Conservation (phyloP, 2,113 vertebrate genomes). For the Lutjanus erythropterus region DNA sequence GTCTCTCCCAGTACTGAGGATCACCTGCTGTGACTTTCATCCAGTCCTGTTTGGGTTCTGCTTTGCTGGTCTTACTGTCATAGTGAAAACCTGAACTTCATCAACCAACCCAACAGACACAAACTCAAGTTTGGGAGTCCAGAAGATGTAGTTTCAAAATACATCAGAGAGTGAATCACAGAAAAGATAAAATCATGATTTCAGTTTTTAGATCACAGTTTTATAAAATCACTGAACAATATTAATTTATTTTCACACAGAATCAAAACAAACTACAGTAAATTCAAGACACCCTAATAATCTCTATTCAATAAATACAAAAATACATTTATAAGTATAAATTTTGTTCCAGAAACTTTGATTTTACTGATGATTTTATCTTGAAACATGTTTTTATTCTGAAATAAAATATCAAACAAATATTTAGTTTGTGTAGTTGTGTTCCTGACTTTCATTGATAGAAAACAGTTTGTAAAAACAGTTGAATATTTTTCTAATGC, state of each 20-base stretch:
- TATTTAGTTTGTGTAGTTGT: background rate
- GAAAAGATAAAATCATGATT: background rate
- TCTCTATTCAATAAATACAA: background rate
- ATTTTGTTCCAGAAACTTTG: background rate
- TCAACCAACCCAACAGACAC: conserved; percentile 52
- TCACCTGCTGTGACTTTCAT: conserved; percentile 16
- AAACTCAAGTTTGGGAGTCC: conserved; percentile 59
- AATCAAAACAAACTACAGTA: background rate
- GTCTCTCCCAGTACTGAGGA: conserved; percentile 17
- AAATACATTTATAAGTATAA: background rate
- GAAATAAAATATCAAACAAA: background rate
- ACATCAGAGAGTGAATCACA: conserved; percentile 40
- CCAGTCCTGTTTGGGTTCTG: conserved; percentile 59
- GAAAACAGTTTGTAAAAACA: too few species aligned
- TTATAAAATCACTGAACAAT: background rate
- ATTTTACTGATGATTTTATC: background rate
- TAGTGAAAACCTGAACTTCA: background rate
- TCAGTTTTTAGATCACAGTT: background rate
- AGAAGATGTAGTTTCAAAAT: conserved; percentile 34
- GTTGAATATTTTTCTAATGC: too few species aligned
- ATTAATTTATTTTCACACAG: background rate
- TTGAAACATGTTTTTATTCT: background rate
- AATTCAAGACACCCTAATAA: background rate
- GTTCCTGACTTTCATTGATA: too few species aligned
- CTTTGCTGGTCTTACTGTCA: conserved; percentile 44